A percentile compares a stretch with the other conserved stretches of the same genome.
Conservation (phyloP, 35 echinoderm and acorn worm genomes). For the Apostichopus parvimensis region DNA sequence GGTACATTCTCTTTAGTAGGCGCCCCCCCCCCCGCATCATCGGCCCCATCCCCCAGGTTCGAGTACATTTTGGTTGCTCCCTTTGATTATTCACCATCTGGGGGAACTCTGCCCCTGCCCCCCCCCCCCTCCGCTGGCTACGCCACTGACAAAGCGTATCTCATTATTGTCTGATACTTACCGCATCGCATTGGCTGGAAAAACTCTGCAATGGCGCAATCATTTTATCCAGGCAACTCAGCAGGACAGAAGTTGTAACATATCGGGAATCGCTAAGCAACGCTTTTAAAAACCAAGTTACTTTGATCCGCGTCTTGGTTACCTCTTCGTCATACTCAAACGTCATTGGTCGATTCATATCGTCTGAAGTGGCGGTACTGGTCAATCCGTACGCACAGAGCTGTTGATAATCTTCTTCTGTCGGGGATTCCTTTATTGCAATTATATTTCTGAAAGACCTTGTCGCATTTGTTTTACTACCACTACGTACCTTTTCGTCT, state of each 20-base stretch:
- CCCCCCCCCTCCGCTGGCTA: too few relatives aligned
- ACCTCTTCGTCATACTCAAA: slow-evolving; percentile 27
- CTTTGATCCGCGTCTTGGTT: not conserved
- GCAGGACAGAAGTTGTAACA: slow-evolving; percentile 2
- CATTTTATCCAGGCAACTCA: not conserved
- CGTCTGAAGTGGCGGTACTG: not conserved
- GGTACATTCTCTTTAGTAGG: too few relatives aligned
- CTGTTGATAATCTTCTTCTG: slow-evolving; percentile 9
- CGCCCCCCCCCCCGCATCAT: too few relatives aligned
- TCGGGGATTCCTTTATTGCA: slow-evolving; percentile 44
- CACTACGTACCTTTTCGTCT: slow-evolving; percentile 10
- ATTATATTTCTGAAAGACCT: slow-evolving; percentile 53
- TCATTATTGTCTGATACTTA: not conserved
- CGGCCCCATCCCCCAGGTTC: too few relatives aligned
- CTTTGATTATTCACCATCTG: too few relatives aligned
- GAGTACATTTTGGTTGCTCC: too few relatives aligned
- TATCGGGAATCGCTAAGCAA: slow-evolving; percentile 19
- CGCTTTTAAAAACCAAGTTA: slow-evolving; percentile 14
- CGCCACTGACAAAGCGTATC: too few relatives aligned
- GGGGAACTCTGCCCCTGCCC: too few relatives aligned
- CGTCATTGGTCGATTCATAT: not conserved
- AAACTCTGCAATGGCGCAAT: not conserved
- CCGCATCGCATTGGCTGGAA: not conserved
- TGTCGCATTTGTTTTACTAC: not conserved
- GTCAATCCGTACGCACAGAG: slow-evolving; percentile 15